Evolutionary conservation across 1,140 invertebrate genomes (phyloP), one percentile per base, ranked within the genome.

Genomic region (Plutomurus gul): DNA sequence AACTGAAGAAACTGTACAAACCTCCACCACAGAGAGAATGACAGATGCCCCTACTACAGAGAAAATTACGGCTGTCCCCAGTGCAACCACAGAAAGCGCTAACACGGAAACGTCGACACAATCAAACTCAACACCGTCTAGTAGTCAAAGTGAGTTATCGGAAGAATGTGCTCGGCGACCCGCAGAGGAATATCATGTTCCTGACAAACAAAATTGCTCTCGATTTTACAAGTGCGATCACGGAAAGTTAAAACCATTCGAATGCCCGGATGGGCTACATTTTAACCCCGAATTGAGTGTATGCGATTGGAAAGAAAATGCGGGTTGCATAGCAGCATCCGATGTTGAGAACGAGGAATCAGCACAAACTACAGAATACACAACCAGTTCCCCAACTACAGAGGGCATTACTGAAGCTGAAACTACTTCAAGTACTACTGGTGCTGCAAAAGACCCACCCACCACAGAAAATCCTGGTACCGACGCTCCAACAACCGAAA

Each of bases 141-240:
- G 8, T 18, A 56, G 10, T 56, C 36, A 43, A 40, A 25, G 4
- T 27, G 51, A 72, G 5, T 25, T 25, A 0, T 8, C 18, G 0
- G 20, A 27, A 72, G 39, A 72, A 10, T 40, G 70, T 20, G n/a
- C 18, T 4, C 18, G 37, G 25, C 39, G 70, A 25, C 40, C 36
- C 4, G 25, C 22, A 18, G 72, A 74, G 16, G 72, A 74, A 33
- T 74, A 16, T 8, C 39, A 43, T 22, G 72, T 74, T 0, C 3
- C 40, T 33, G n/a, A 74, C 4, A 25, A 20, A 2, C 11, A 74
- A 33, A 49, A 74, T 18, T 74, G 72, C 43, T 49, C 72, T 2
- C 30, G n/a, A 74, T 74, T 74, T 36, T 74, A 25, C 40, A 74
- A 74, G 18, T 74, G 72, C 20, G 72, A 74, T 33, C 43, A 74